phyloP scores from a whole-genome alignment of 2,888 invertebrate genomes.

The Chalcosyrphus nemorum region DNA sequence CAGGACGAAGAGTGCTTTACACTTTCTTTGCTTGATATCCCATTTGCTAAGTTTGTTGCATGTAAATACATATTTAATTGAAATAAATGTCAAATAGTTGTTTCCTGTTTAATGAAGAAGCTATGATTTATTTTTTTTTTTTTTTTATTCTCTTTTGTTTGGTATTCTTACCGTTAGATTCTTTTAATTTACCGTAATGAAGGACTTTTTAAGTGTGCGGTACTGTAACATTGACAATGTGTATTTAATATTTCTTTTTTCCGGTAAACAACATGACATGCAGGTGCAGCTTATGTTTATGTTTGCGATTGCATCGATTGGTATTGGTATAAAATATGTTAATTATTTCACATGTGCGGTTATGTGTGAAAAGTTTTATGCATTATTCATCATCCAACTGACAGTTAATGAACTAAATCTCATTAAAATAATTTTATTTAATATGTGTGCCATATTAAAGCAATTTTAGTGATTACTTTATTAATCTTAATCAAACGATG shows the following conservation, averaged over 20 bases:
- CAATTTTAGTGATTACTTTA: background rate
- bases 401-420: background rate
- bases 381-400: background rate
- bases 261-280: background rate
- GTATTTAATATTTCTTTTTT: too few species aligned
- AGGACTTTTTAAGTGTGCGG: background rate
- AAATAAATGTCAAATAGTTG: conserved; percentile 38
- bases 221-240: too few species aligned
- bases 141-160: background rate
- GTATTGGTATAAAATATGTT: background rate
- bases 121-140: background rate
- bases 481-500: too few species aligned
- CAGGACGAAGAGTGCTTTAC: conserved; percentile 27
- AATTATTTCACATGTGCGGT: background rate
- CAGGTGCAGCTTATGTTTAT: background rate
- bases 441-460: background rate
- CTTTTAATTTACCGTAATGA: background rate
- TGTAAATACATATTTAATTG: conserved; percentile 32
- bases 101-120: background rate
- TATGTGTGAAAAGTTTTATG: background rate
- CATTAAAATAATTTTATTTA: background rate
- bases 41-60: conserved; percentile 14
- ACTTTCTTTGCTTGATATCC: conserved; percentile 4
- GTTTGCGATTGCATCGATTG: background rate
- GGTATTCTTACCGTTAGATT: background rate